Evolutionary conservation across 2,888 invertebrate species (phyloP), one percentile per base, ranked within the genome.

Genomic region (Gerris lacustris): DNA sequence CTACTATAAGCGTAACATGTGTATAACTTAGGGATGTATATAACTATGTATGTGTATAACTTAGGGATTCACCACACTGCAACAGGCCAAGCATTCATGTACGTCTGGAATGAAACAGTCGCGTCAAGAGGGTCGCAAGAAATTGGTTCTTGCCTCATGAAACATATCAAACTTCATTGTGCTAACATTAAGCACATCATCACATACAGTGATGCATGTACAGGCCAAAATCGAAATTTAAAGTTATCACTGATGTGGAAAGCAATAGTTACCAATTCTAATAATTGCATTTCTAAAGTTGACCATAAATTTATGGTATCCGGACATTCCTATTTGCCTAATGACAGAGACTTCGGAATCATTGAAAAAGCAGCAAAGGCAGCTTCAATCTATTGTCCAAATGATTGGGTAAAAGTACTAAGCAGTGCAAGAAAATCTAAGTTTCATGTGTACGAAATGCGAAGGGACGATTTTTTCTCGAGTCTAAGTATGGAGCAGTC

Each of bases 61-160:
- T 74, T 75, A 72, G 76, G 77, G 69, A 71, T 77, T 67, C 76
- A 77, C 71, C 75, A 76, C 74, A 76, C 77, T 76, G 71, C 71
- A 75, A 67, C 31, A 71, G 71, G 77, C 74, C 74, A 75, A 73
- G 76, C 74, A 70, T 73, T 76, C 43, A 77, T 77, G 76, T 76
- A 77, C 71, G 74, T 74, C 67, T 78, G 77, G 78, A 74, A 77
- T 74, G 78, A 78, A 76, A 76, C 76, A 31, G 75, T 68, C 70
- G 77, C 76, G 68, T 78, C 77, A 68, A 75, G 77, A 73, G 77
- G 77, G 72, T 67, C 77, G 62, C 76, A 78, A 72, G 76, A 77
- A 70, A 71, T 78, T 70, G 74, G 76, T 72, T 76, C 76, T 68
- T 77, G 77, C 74, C 74, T 76, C 73, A 64, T 76, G 67, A 31